Evolutionary conservation across 2,797 vertebrate species (phyloP), one percentile per base, ranked within the genome.

Genomic region (Parauchenoglanis punctatus): DNA sequence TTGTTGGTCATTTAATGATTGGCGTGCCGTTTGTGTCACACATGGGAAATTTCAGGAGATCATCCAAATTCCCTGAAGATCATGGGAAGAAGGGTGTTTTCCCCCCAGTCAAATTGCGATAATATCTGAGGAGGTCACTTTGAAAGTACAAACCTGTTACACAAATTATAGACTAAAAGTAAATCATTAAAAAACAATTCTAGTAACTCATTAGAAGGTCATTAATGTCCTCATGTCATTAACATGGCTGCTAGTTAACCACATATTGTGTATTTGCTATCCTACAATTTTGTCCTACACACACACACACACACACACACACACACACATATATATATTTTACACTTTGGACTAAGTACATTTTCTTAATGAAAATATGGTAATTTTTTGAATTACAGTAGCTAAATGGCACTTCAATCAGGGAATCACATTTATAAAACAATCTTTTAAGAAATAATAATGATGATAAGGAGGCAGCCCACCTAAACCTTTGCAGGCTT

Each of bases 401-500:
- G 15, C 28, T 31, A 67, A 31, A 35, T 18, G 67, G 31, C 65
- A 35, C 31, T 6, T 70, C 31, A 70, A 20, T 40, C 40, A n/a
- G 46, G 23, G 0, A 75, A 75, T 49, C 72, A 75, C 44, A 35
- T 54, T 73, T 52, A n/a, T 75, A 49, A 49, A 11, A 75, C 17
- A 2, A 0, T 0, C 10, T 54, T 18, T 35, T 11, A 40, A 1
- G 12, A 81, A 44, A 35, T 23, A 54, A 31, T 31, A 25, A 17
- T 28, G 0, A 58, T 3, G 1, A 59, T 35, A 12, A 44, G 63
- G 12, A 72, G 18, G 56, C 12, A 44, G 63, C 95, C 92, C 81
- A 96, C 96, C 96, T 0, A 96, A 83, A 0, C 96, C 96, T 94
- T 96, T 96, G 92, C 96, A 96, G 90, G 96, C 96, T 92, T 96